Evolutionary conservation across 1,140 invertebrate species (phyloP).

Genomic region (Saccostrea cuccullata): DNA sequence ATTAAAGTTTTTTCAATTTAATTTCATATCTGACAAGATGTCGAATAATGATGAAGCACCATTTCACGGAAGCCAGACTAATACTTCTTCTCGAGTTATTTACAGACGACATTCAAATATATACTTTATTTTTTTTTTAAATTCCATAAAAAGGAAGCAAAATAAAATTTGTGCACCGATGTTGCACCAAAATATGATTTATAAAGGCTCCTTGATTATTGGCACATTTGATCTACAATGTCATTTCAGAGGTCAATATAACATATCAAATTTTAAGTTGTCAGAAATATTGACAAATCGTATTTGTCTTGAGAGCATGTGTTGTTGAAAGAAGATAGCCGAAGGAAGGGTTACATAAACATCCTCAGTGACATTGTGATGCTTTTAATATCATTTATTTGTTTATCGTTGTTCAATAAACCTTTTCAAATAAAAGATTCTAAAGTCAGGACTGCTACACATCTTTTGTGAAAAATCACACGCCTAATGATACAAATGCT

Average conservation of each 20-base stretch:
- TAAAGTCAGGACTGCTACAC: not conserved
- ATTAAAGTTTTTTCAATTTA: too few relatives aligned
- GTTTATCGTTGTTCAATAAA: not conserved
- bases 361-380: not conserved
- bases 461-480: too few relatives aligned
- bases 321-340: not conserved
- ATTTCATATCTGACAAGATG: too few relatives aligned
- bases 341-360: not conserved
- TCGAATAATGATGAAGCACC: too few relatives aligned
- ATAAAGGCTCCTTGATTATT: not conserved
- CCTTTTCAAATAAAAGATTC: not conserved
- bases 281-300: not conserved
- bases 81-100: too few relatives aligned
- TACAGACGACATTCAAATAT: too few relatives aligned
- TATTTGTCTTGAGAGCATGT: not conserved
- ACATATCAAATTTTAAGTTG: not conserved
- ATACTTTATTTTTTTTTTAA: too few relatives aligned
- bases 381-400: not conserved
- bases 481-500: too few relatives aligned
- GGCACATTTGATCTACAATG: not conserved
- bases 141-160: too few relatives aligned
- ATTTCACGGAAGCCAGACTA: too few relatives aligned
- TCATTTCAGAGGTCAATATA: not conserved
- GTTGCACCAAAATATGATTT: too few relatives aligned
- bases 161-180: too few relatives aligned